A percentile compares a stretch with the other conserved stretches of the same genome.
Conservation (phyloP, 1,140 invertebrate genomes). For the Euwallacea fornicatus region DNA sequence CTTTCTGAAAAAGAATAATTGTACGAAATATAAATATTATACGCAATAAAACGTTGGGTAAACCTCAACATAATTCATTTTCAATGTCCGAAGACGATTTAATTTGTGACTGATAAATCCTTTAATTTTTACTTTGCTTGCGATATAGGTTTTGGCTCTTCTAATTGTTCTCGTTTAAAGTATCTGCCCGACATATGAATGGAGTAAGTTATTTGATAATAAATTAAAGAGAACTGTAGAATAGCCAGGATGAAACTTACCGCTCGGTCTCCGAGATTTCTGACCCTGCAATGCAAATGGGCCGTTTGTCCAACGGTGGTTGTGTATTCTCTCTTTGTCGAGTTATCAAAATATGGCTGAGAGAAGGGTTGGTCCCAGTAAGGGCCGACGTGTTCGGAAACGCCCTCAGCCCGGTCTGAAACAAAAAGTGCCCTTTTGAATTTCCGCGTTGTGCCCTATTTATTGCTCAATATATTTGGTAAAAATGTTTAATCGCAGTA, state of each 20-base stretch:
- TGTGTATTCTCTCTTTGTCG: slow-evolving; percentile 78
- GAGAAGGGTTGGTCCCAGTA: slow-evolving; percentile 75
- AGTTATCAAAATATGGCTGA: slow-evolving; percentile 88
- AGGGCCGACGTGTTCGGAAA: slow-evolving; percentile 43
- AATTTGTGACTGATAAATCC: too few species aligned
- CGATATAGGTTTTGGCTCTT: neutral
- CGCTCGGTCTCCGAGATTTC: slow-evolving; percentile 84
- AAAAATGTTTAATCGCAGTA: too few species aligned
- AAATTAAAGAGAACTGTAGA: neutral
- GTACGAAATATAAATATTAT: too few species aligned
- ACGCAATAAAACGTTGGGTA: too few species aligned
- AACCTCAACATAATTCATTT: too few species aligned
- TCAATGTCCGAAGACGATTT: too few species aligned
- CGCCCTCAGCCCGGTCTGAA: slow-evolving; percentile 47
- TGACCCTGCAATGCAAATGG: slow-evolving; percentile 79
- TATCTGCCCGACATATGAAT: too few species aligned
- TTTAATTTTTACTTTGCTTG: too few species aligned
- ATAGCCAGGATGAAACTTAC: slow-evolving; percentile 61
- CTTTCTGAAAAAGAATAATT: too few species aligned
- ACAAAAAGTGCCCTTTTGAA: slow-evolving; percentile 40
- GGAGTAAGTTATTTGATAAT: neutral
- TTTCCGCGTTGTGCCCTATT: slow-evolving; percentile 1
- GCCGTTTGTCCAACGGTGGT: slow-evolving; percentile 84
- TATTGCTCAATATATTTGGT: neutral
- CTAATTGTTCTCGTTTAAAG: neutral